phyloP scores from a whole-genome alignment of 2,888 invertebrate genomes.

The Amiota communis region DNA sequence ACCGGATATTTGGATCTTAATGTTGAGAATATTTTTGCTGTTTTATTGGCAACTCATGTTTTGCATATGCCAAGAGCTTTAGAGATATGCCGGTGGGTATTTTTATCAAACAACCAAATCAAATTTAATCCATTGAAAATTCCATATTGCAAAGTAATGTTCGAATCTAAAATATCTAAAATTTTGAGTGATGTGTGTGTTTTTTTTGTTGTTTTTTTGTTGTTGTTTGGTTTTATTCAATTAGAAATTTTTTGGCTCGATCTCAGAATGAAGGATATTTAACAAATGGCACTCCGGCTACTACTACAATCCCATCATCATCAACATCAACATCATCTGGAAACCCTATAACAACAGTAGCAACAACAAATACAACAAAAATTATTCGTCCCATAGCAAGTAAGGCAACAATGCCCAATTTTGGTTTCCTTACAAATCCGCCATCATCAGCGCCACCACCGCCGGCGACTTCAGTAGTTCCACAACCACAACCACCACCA shows the following conservation, averaged over 20 bases:
- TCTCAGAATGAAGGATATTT: conserved; percentile 73
- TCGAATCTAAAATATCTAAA: too few species aligned
- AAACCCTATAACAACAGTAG: conserved; percentile 14
- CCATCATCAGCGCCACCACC: conserved; percentile 40
- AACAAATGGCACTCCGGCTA: conserved; percentile 41
- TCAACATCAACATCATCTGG: conserved; percentile 31
- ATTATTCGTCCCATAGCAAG: conserved; percentile 77
- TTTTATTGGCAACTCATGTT: conserved; percentile 81
- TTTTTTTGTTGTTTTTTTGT: conserved; percentile 12
- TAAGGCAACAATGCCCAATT: conserved; percentile 69
- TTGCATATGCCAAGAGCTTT: conserved; percentile 83
- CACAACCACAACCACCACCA: conserved; percentile 27
- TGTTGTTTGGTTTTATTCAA: background rate
- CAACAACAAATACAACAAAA: conserved; percentile 56
- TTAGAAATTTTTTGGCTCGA: conserved; percentile 77
- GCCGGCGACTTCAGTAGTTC: conserved; percentile 6
- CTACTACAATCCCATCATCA: conserved; percentile 31
- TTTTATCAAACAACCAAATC: background rate
- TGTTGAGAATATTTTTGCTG: conserved; percentile 81
- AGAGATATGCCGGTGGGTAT: conserved; percentile 77
- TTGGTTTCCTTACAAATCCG: conserved; percentile 69
- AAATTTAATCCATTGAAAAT: too few species aligned
- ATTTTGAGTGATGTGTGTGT: background rate
- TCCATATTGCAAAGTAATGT: too few species aligned
- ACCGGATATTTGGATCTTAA: conserved; percentile 82